Conservation (phyloP, 2,113 vertebrate genomes). For the Procavia capensis region DNA sequence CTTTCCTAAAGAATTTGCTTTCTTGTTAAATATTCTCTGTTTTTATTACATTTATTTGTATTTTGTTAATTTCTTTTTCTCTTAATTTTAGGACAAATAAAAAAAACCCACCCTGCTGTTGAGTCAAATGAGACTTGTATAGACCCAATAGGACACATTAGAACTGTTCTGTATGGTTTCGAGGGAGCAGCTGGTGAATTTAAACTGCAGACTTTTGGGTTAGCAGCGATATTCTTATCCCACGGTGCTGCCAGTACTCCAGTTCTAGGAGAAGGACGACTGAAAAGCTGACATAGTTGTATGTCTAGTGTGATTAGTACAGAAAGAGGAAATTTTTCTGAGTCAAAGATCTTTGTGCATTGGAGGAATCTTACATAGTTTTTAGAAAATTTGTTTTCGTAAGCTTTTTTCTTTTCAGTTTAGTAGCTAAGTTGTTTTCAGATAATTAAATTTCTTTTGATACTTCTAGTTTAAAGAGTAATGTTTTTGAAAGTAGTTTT, state of each 20-base stretch:
- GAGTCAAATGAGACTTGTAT: too few species aligned
- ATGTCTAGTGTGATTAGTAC: too few species aligned
- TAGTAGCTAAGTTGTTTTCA: background rate
- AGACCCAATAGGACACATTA: too few species aligned
- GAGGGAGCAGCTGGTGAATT: too few species aligned
- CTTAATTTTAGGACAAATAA: slow-evolving; percentile 45
- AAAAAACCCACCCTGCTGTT: too few species aligned
- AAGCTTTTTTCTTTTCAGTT: slow-evolving; percentile 13
- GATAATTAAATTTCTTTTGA: slow-evolving; percentile 4
- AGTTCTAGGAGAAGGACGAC: background rate
- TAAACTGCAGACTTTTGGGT: too few species aligned
- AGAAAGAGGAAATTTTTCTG: background rate
- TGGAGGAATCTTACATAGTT: background rate
- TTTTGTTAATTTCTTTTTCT: slow-evolving; percentile 22
- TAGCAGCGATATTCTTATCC: too few species aligned
- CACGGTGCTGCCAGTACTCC: too few species aligned
- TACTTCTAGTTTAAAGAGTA: slow-evolving; percentile 17
- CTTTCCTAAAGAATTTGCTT: slow-evolving; percentile 21
- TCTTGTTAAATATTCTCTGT: background rate
- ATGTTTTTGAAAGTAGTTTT: slow-evolving; percentile 5
- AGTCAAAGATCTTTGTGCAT: background rate
- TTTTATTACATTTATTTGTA: slow-evolving; percentile 15
- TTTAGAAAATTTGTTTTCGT: background rate
- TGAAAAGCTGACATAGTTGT: background rate
- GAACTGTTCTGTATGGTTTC: too few species aligned